These are phyloP conservation scores for Alfaro cultratus DNA, from an alignment of 2,797 vertebrate genomes.

Conservation along the genomic window DNA sequence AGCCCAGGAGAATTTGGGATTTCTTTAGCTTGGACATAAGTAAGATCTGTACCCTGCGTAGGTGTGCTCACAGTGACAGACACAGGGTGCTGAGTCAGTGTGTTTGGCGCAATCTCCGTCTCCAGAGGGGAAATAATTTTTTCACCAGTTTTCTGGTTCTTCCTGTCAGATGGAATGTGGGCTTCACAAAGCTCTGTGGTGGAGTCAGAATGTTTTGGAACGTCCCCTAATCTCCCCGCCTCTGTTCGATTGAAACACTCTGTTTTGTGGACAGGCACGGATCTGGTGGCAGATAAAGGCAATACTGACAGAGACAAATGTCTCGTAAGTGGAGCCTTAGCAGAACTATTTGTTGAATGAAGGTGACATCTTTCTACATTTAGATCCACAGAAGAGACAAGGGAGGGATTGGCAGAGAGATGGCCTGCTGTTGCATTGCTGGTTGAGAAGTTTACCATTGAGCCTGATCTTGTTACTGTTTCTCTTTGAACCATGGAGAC, in stretches of 20 bases:
- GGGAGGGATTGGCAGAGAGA: conserved; percentile 27
- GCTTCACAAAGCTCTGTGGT: conserved; percentile 41
- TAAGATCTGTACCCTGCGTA: conserved; percentile 46
- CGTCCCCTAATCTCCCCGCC: conserved; percentile 28
- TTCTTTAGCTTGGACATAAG: conserved; percentile 46
- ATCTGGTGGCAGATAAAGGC: conserved; percentile 44
- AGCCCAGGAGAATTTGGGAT: conserved; percentile 56
- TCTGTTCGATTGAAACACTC: conserved; percentile 30
- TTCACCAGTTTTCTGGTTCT: conserved; percentile 87
- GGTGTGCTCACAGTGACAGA: conserved; percentile 26
- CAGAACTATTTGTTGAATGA: conserved; percentile 33
- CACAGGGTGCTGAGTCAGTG: conserved; percentile 34
- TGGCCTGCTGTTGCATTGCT: conserved; percentile 25
- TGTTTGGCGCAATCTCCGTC: conserved; percentile 49
- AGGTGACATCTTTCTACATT: conserved; percentile 33
- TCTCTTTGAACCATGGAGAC: conserved; percentile 36
- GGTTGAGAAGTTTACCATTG: conserved; percentile 31
- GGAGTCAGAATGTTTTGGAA: conserved; percentile 26
- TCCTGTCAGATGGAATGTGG: conserved; percentile 86
- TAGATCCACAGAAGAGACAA: conserved; percentile 35
- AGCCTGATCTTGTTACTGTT: conserved; percentile 19
- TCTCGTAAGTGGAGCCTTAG: conserved; percentile 57
- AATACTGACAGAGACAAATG: conserved; percentile 58
- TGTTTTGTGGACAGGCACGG: conserved; percentile 36
- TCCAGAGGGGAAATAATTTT: conserved; percentile 35